Evolutionary conservation across 2,797 vertebrate genomes (phyloP).

Genomic region (Sitta carolinensis): DNA sequence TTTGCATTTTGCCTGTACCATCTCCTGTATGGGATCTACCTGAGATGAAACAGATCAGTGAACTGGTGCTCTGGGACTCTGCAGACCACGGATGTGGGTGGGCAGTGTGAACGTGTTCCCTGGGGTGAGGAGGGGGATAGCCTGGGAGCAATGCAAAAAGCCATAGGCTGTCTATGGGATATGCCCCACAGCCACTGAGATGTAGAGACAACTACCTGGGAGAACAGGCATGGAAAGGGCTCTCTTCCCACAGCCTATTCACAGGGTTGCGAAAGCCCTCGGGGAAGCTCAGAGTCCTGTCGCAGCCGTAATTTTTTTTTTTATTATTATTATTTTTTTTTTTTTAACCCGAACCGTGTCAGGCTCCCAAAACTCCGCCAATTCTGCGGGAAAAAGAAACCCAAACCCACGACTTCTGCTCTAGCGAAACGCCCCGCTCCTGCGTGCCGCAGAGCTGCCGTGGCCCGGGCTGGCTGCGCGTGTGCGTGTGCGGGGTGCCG

Average conservation of each 20-base stretch:
- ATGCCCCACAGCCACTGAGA: not conserved
- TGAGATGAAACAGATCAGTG: not conserved
- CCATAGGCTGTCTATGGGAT: not conserved
- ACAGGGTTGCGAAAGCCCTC: not conserved
- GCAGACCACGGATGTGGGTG: not conserved
- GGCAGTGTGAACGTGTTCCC: accelerated
- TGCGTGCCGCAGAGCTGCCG: constrained; percentile 1
- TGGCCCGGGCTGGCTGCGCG: not conserved
- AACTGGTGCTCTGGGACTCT: not conserved
- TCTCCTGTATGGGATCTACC: not conserved
- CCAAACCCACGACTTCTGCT: not conserved
- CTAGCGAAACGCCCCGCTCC: not conserved
- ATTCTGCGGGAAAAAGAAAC: not conserved
- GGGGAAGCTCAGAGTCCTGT: not conserved
- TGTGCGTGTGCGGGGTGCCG: not conserved
- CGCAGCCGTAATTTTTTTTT: not conserved
- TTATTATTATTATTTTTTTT: too few relatives aligned
- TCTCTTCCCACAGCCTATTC: not conserved
- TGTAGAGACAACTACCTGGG: accelerated
- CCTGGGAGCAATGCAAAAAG: not conserved
- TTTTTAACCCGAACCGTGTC: not conserved
- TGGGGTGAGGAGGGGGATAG: accelerated
- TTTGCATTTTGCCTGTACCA: not conserved
- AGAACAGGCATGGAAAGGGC: not conserved
- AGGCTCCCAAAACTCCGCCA: not conserved